phyloP scores from a whole-genome alignment of 2,113 vertebrate species.

The Pipra filicauda region DNA sequence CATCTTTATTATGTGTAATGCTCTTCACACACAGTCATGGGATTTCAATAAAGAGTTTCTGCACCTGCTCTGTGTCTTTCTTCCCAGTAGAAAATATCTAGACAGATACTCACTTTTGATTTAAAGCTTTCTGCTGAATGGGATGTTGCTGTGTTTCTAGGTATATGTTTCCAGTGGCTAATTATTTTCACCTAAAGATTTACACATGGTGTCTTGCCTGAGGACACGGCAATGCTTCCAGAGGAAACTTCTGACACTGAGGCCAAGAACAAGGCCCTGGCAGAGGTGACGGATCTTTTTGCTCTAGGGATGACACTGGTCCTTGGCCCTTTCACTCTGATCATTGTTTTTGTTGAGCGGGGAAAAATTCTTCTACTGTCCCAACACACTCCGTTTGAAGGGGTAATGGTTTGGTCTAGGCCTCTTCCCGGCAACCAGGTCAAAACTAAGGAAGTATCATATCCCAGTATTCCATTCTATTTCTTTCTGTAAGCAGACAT shows the following conservation, averaged over 20 bases:
- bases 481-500: too few relatives aligned
- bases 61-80: background rate
- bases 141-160: background rate
- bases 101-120: background rate
- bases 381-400: background rate
- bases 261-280: background rate
- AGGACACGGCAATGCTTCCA: background rate
- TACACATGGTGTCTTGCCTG: background rate
- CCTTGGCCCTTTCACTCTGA: background rate
- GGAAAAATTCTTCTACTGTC: background rate
- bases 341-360: background rate
- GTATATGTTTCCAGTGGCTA: background rate
- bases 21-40: background rate
- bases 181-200: background rate
- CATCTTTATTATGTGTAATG: background rate
- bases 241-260: background rate
- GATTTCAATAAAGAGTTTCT: background rate
- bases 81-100: background rate
- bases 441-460: too few relatives aligned
- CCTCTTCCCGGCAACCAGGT: too few relatives aligned
- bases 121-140: background rate
- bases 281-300: background rate
- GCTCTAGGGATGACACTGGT: background rate
- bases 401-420: too few relatives aligned
- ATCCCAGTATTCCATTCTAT: too few relatives aligned